Conservation (phyloP, 2,797 vertebrate genomes). For the Myotis myotis region DNA sequence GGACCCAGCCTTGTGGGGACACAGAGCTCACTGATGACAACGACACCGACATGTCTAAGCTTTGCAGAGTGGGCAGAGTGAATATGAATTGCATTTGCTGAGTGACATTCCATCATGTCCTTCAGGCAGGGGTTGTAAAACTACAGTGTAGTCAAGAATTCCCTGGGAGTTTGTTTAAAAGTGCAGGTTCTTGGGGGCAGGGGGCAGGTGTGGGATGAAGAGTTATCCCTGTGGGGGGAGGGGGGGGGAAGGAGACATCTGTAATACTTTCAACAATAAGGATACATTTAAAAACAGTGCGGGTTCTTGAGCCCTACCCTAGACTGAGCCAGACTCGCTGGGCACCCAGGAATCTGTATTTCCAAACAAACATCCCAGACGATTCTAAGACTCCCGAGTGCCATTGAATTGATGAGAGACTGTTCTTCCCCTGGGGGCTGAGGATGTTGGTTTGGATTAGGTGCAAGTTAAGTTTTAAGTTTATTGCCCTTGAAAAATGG, state of each 20-base stretch:
- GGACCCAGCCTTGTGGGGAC: neutral
- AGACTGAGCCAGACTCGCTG: neutral
- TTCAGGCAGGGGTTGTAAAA: constrained; percentile 35
- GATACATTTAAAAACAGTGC: too few species aligned
- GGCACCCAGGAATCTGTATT: neutral
- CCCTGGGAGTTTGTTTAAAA: constrained; percentile 33
- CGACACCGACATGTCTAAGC: neutral
- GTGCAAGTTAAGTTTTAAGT: neutral
- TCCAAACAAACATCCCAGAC: neutral
- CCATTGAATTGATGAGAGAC: neutral
- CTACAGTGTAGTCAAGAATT: neutral
- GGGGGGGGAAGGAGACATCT: too few species aligned
- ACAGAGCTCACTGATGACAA: neutral
- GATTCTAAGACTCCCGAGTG: neutral
- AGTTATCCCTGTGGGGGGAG: too few species aligned
- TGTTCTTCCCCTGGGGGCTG: neutral
- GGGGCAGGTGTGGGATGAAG: too few species aligned
- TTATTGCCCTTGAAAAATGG: neutral
- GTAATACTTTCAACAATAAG: too few species aligned
- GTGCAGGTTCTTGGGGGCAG: neutral
- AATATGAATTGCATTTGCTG: constrained; percentile 17
- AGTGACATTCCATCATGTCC: constrained; percentile 42
- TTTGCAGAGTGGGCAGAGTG: constrained; percentile 26
- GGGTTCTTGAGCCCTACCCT: neutral
- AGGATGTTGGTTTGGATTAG: neutral